These are phyloP conservation scores for Drosophila cardini DNA, from an alignment of 1,140 invertebrate genomes.

Conservation along the genomic window DNA sequence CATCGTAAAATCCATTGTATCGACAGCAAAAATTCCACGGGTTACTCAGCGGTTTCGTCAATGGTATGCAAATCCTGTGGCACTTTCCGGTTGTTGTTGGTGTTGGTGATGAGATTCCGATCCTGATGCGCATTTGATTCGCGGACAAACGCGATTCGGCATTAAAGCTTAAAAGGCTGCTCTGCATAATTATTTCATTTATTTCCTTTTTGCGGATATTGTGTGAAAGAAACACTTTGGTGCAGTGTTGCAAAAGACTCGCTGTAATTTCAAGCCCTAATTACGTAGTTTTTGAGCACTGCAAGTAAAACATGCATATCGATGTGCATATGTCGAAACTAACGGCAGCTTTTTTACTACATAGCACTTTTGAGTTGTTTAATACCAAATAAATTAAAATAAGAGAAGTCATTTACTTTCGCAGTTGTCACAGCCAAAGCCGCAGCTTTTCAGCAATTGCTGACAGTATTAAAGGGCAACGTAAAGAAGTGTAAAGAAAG, in stretches of 20 bases:
- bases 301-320: neutral
- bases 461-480: too few relatives aligned
- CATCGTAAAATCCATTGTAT: constrained; percentile 23
- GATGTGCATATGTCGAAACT: too few relatives aligned
- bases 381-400: too few relatives aligned
- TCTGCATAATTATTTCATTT: constrained; percentile 15
- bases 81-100: constrained; percentile 15
- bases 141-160: neutral
- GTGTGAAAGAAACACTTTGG: neutral
- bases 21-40: neutral
- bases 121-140: constrained; percentile 2
- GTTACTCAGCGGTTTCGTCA: neutral
- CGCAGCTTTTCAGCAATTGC: too few relatives aligned
- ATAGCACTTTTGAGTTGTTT: too few relatives aligned
- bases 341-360: too few relatives aligned
- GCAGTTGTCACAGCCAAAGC: too few relatives aligned
- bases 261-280: neutral
- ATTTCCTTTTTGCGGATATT: neutral
- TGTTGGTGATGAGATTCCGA: constrained; percentile 24
- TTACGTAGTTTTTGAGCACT: constrained; percentile 2
- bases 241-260: constrained; percentile 3
- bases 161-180: constrained; percentile 5
- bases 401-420: too few relatives aligned
- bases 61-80: neutral
- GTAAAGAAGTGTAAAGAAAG: too few relatives aligned